Evolutionary conservation across 1,140 invertebrate species (phyloP), one percentile per base, ranked within the genome.

Genomic region (Carcinoscorpius rotundicauda): DNA sequence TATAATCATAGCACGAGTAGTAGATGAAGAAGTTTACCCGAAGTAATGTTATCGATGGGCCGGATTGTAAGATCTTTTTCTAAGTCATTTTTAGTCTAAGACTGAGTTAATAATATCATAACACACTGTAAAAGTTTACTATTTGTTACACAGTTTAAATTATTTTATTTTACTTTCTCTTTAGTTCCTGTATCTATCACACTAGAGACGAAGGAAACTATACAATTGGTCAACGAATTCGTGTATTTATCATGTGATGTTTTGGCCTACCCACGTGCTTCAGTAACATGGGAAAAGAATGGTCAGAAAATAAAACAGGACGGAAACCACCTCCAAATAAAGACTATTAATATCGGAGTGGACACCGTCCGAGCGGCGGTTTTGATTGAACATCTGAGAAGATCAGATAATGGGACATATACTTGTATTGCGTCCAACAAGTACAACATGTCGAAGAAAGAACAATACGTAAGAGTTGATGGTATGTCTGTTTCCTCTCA

Each of bases 391-490:
- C 60, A 66, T 57, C 58, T 70, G 11, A 53, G 57, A 50, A 52
- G 69, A 51, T 53, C 63, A 53, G 66, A 70, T 64, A 70, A 70
- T 65, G 69, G 66, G 52, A 70, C 69, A 52, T 70, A 70, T 60
- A 56, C 49, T 62, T 70, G 69, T 64, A 57, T 66, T 66, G 67
- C 67, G 9, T 66, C 51, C 55, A 70, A 68, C 62, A 62, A 67
- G 58, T 65, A 68, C 29, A 70, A 65, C 4, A 70, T 65, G 64
- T 58, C 62, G 11, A 66, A 49, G 48, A 64, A 61, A 48, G 49
- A 61, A 4, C 69, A 70, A 59, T 61, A 66, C 64, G 59, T 70
- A 56, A 53, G 65, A 6, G 69, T 70, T 52, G 57, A 65, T 64
- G 69, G 69, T 70, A 68, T 52, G 10, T 29, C 29, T 29, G 29